A percentile compares a stretch with the other conserved stretches of the same genome.
Conservation (phyloP, 2,113 vertebrate species). For the Sylvilagus bachmani region DNA sequence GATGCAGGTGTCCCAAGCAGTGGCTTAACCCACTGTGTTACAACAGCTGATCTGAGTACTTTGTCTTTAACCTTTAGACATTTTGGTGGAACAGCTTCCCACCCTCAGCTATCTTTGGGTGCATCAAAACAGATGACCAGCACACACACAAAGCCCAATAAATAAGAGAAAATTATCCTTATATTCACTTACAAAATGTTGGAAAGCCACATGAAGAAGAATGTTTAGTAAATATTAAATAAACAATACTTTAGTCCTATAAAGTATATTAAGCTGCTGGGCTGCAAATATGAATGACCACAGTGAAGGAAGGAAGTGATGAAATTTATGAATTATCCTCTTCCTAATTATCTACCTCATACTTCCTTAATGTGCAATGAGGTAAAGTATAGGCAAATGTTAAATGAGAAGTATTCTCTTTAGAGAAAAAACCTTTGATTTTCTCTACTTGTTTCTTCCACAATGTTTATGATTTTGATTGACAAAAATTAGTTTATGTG, state of each 20-base stretch:
- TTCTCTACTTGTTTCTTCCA: neutral
- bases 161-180: neutral
- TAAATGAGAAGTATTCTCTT: constrained; percentile 7
- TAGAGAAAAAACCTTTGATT: constrained; percentile 31
- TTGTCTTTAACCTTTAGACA: neutral
- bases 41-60: neutral
- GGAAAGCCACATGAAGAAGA: neutral
- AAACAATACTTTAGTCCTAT: constrained; percentile 41
- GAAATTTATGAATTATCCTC: constrained; percentile 45
- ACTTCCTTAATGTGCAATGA: constrained; percentile 11
- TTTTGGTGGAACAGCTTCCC: neutral
- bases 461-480: constrained; percentile 20
- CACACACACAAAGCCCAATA: neutral
- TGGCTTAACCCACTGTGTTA: no score
- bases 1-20: no score
- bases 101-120: neutral
- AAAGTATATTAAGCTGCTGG: neutral
- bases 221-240: constrained; percentile 56
- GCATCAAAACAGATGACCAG: neutral
- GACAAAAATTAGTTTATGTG: constrained; percentile 27
- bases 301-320: constrained; percentile 44
- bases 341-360: neutral
- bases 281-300: constrained; percentile 49
- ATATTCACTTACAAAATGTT: constrained; percentile 39
- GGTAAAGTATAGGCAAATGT: neutral